Percentiles rank a stretch among this genome's conserved stretches.
Conservation (phyloP, 2,113 vertebrate genomes). For the Oreochromis spilurus region DNA sequence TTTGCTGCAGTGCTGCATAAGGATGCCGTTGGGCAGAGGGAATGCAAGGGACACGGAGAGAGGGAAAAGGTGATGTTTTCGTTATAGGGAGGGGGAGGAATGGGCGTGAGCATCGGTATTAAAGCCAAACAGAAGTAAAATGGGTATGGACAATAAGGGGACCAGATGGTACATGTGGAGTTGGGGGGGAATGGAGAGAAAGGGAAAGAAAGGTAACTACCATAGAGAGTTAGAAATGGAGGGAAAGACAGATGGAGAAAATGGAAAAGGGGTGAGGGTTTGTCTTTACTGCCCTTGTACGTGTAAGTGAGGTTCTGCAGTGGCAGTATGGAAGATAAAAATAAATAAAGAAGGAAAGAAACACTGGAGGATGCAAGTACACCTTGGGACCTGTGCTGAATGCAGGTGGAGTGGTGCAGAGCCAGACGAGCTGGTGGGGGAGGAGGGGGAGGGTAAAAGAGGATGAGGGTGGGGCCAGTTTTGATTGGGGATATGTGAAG, state of each 20-base stretch:
- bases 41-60: not conserved
- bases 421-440: slow-evolving; percentile 2
- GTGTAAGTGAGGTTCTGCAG: slow-evolving; percentile 10
- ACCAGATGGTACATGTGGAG: slow-evolving; percentile 17
- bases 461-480: not conserved
- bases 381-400: slow-evolving; percentile 51
- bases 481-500: not conserved
- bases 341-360: not conserved
- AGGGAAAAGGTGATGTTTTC: not conserved
- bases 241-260: slow-evolving; percentile 33
- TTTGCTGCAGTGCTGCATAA: slow-evolving; percentile 45
- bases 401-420: slow-evolving; percentile 45
- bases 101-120: not conserved
- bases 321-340: not conserved
- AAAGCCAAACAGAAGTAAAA: slow-evolving; percentile 35
- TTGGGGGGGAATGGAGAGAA: not conserved
- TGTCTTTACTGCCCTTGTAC: slow-evolving; percentile 34
- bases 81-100: not conserved
- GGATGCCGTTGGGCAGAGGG: slow-evolving; percentile 12
- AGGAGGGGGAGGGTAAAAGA: not conserved
- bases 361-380: slow-evolving; percentile 11
- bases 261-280: not conserved
- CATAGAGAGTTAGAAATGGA: slow-evolving; percentile 5
- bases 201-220: slow-evolving; percentile 3
- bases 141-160: slow-evolving; percentile 10